phyloP scores from a whole-genome alignment of 2,797 vertebrate species.

The Halcyon chelicuti region DNA sequence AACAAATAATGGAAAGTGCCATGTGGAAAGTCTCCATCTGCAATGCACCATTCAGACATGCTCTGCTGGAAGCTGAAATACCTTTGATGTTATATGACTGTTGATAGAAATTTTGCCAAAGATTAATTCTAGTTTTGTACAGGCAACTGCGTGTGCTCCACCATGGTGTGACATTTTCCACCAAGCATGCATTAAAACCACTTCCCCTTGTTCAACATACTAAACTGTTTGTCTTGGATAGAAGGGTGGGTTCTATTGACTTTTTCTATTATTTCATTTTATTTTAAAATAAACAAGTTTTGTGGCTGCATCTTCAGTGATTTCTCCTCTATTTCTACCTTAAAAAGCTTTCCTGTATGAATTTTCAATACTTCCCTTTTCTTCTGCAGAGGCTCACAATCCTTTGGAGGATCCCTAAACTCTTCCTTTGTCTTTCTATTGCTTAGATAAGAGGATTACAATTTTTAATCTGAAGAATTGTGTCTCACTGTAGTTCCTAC shows the following conservation, averaged over 20 bases:
- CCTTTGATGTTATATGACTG: not conserved
- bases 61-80: not conserved
- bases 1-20: not conserved
- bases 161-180: not conserved
- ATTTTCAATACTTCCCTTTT: rapidly evolving
- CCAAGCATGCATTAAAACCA: not conserved
- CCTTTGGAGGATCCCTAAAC: not conserved
- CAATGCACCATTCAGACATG: not conserved
- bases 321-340: not conserved
- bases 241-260: not conserved
- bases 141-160: not conserved
- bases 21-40: not conserved
- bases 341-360: not conserved
- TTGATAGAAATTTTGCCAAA: not conserved
- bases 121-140: not conserved
- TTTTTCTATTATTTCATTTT: not conserved
- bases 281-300: not conserved
- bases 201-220: not conserved
- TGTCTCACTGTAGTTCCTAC: not conserved
- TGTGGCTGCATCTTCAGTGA: not conserved
- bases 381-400: not conserved
- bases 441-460: not conserved
- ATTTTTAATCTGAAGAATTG: not conserved
- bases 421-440: not conserved
- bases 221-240: not conserved